Evolutionary conservation across 2,113 vertebrate genomes (phyloP).

Genomic region (Cromileptes altivelis): DNA sequence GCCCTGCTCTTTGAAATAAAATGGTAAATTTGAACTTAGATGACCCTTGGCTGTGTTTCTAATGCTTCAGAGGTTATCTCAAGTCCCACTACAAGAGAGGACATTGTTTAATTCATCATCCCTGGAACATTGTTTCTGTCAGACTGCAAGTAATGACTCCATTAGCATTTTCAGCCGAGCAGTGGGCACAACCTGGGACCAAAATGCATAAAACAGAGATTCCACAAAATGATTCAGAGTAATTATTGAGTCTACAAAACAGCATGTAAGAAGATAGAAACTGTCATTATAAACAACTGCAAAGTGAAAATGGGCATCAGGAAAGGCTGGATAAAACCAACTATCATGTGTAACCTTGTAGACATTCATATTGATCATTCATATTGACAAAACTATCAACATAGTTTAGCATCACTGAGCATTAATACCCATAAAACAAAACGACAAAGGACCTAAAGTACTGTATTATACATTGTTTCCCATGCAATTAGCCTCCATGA

Average conservation of each 20-base stretch:
- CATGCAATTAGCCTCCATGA: not conserved
- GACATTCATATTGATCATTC: constrained; percentile 2
- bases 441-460: not conserved
- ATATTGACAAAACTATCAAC: constrained; percentile 1
- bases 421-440: constrained; percentile 2
- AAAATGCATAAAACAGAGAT: constrained; percentile 35
- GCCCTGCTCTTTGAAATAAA: constrained; percentile 29
- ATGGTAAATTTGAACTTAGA: constrained; percentile 48
- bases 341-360: not conserved
- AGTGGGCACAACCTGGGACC: constrained; percentile 30
- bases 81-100: constrained; percentile 37
- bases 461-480: not conserved
- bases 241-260: constrained; percentile 27
- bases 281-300: constrained; percentile 5
- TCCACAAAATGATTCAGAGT: constrained; percentile 20
- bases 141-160: constrained; percentile 59
- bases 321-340: not conserved
- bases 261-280: constrained; percentile 4
- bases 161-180: constrained; percentile 66
- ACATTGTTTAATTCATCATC: constrained; percentile 68
- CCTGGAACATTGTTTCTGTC: constrained; percentile 56
- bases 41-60: constrained; percentile 54
- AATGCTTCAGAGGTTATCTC: constrained; percentile 50
- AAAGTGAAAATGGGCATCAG: not conserved
- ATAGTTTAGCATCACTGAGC: not conserved